Evolutionary conservation across 2,888 invertebrate genomes (phyloP).

Genomic region (Amblyteles armatorius): DNA sequence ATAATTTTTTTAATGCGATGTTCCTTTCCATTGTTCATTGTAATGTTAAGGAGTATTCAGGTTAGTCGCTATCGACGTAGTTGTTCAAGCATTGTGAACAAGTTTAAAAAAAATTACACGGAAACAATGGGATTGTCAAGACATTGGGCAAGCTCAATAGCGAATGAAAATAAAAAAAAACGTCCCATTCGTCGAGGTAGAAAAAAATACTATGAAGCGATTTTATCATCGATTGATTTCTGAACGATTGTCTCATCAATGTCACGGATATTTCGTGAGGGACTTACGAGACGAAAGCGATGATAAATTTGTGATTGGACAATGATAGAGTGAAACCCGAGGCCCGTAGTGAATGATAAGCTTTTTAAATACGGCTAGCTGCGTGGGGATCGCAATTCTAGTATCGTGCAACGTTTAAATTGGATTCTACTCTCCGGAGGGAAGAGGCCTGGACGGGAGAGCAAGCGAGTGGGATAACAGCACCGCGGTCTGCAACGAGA

Average conservation of each 20-base stretch:
- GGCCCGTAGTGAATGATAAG: constrained; percentile 57
- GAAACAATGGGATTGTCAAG: too few relatives aligned
- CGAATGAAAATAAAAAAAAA: too few relatives aligned
- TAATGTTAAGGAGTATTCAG: too few relatives aligned
- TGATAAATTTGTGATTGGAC: constrained; percentile 53
- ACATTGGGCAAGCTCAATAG: too few relatives aligned
- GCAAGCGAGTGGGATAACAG: constrained; percentile 66
- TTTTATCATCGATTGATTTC: too few relatives aligned
- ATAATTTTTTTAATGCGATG: too few relatives aligned
- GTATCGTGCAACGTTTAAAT: constrained; percentile 77
- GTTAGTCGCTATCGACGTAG: too few relatives aligned
- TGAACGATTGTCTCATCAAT: not conserved
- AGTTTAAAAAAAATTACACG: too few relatives aligned
- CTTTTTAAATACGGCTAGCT: constrained; percentile 48
- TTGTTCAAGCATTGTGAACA: too few relatives aligned
- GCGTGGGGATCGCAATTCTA: constrained; percentile 73
- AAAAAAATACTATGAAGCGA: too few relatives aligned
- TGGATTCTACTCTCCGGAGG: constrained; percentile 76
- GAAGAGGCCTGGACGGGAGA: constrained; percentile 48
- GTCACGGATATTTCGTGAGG: not conserved
- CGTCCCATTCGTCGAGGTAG: too few relatives aligned
- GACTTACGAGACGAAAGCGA: not conserved
- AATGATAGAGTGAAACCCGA: constrained; percentile 58
- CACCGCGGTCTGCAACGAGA: constrained; percentile 66
- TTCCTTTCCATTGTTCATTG: too few relatives aligned